These are phyloP conservation scores for Labrus mixtus DNA, from an alignment of 2,113 vertebrate genomes.

Conservation along the genomic window DNA sequence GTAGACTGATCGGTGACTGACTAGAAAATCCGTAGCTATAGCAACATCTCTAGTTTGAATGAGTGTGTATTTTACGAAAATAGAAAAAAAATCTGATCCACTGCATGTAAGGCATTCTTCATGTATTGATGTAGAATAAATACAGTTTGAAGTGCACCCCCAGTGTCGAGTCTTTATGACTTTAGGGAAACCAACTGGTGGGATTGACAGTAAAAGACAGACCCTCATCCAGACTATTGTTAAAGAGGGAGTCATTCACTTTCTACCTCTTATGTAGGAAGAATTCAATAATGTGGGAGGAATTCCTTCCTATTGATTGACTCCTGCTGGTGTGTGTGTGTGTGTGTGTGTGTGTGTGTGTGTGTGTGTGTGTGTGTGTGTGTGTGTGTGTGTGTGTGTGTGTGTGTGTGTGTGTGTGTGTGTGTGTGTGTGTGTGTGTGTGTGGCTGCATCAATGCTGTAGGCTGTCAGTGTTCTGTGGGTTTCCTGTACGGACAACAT, in stretches of 20 bases:
- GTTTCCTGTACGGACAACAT: constrained; percentile 37
- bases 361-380: background rate
- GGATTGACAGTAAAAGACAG: background rate
- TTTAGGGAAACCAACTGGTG: background rate
- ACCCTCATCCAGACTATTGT: background rate
- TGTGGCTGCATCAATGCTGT: constrained; percentile 1
- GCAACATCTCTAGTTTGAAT: no score
- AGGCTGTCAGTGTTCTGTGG: constrained; percentile 25
- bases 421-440: background rate
- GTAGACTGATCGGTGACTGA: no score
- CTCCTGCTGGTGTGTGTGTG: no score
- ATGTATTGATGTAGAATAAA: background rate
- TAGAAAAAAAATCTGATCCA: background rate
- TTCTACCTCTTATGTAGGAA: background rate
- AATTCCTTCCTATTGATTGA: constrained; percentile 3
- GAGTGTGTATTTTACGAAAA: background rate
- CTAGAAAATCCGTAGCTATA: no score
- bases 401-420: background rate
- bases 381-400: background rate
- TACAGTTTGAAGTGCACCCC: background rate
- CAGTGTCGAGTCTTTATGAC: background rate
- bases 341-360: background rate
- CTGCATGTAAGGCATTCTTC: no score
- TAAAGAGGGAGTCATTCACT: constrained; percentile 1
- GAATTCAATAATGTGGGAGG: background rate